phyloP scores from a whole-genome alignment of 2,113 vertebrate species.

The Arothron firmamentum region DNA sequence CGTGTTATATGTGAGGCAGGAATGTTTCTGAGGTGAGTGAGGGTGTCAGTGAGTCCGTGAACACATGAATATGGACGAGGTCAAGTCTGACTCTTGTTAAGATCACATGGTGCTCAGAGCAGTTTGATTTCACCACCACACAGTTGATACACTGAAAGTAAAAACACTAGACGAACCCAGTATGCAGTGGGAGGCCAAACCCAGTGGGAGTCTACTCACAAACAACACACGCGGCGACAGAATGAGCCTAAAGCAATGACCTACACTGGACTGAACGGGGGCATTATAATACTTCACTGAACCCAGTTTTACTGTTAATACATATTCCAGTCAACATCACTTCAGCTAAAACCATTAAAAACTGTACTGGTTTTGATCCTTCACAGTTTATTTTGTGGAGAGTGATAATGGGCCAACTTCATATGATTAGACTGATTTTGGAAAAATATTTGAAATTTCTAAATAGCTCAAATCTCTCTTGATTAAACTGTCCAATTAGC shows the following conservation, averaged over 20 bases:
- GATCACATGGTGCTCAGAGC: constrained; percentile 47
- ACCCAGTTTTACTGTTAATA: constrained; percentile 53
- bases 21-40: constrained; percentile 21
- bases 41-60: constrained; percentile 36
- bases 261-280: constrained; percentile 37
- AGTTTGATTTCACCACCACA: constrained; percentile 75
- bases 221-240: constrained; percentile 54
- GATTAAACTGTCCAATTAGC: constrained; percentile 53
- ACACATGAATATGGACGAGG: constrained; percentile 10
- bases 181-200: constrained; percentile 26
- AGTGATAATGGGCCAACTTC: constrained; percentile 36
- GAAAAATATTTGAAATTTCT: constrained; percentile 37
- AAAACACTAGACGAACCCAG: constrained; percentile 44
- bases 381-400: constrained; percentile 44
- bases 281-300: constrained; percentile 50
- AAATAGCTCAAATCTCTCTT: constrained; percentile 42
- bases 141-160: constrained; percentile 41
- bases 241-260: constrained; percentile 61
- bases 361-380: constrained; percentile 71
- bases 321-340: constrained; percentile 60
- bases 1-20: constrained; percentile 11
- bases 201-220: constrained; percentile 49
- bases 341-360: constrained; percentile 63
- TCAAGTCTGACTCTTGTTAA: constrained; percentile 20
- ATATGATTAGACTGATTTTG: constrained; percentile 50